Evolutionary conservation across 2,113 vertebrate species (phyloP).

Genomic region (Pachycephala philippinensis): DNA sequence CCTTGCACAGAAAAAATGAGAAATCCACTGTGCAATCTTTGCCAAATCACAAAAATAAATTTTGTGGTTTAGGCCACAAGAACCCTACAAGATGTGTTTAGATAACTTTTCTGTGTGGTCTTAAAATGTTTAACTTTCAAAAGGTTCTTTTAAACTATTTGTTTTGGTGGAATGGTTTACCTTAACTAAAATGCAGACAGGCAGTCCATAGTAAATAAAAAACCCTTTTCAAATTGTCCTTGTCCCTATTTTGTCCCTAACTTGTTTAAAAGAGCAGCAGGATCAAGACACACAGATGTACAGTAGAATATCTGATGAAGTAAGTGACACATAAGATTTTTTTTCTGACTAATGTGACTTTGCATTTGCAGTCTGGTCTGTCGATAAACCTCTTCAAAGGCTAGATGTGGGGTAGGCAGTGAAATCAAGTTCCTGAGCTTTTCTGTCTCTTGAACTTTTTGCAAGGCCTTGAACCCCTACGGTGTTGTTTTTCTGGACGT

Average conservation of each 20-base stretch:
- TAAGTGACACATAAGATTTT: not conserved
- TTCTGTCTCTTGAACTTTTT: not conserved
- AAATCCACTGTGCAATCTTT: not conserved
- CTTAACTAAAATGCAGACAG: not conserved
- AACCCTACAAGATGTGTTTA: not conserved
- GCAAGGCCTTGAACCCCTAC: not conserved
- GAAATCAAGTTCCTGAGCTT: not conserved
- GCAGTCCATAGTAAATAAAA: not conserved
- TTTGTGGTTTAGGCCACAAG: not conserved
- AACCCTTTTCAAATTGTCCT: not conserved
- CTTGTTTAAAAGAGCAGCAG: not conserved
- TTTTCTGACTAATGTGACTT: not conserved
- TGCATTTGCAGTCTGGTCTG: not conserved
- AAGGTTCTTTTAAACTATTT: not conserved
- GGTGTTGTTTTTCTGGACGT: not conserved
- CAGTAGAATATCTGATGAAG: not conserved
- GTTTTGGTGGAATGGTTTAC: not conserved
- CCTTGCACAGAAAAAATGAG: not conserved
- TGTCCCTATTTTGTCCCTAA: not conserved
- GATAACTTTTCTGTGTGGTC: not conserved
- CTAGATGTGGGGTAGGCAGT: not conserved
- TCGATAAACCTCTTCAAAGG: not conserved
- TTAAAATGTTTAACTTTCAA: not conserved
- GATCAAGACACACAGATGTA: not conserved
- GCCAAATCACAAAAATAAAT: not conserved